phyloP scores from a whole-genome alignment of 2,888 invertebrate species.

The Drepanosiphum platanoidis region DNA sequence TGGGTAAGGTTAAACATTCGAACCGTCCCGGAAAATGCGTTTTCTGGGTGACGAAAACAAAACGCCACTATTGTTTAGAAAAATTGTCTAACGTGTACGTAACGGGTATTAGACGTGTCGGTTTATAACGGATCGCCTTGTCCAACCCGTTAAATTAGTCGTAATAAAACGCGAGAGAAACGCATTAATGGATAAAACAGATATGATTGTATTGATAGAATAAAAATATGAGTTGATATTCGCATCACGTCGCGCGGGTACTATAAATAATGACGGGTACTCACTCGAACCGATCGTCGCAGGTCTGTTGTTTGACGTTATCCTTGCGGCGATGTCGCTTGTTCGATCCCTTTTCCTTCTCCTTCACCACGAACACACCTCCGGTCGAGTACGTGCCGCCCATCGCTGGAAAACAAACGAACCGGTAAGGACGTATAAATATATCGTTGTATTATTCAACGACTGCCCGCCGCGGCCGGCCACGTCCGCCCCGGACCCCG shows the following conservation, averaged over 20 bases:
- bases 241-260: background rate
- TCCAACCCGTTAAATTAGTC: too few relatives aligned
- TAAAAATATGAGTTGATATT: background rate
- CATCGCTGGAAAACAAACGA: conserved; percentile 65
- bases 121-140: too few relatives aligned
- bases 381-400: conserved; percentile 68
- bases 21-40: too few relatives aligned
- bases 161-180: too few relatives aligned
- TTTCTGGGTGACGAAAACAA: too few relatives aligned
- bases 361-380: conserved; percentile 67
- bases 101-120: too few relatives aligned
- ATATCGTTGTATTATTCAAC: conserved; percentile 14
- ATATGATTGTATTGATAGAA: too few relatives aligned
- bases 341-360: conserved; percentile 55
- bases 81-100: too few relatives aligned
- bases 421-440: background rate
- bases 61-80: too few relatives aligned
- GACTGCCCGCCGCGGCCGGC: background rate
- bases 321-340: conserved; percentile 2
- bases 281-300: conserved; percentile 56
- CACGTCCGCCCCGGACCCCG: background rate
- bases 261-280: too few relatives aligned
- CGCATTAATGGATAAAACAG: too few relatives aligned
- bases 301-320: conserved; percentile 7
- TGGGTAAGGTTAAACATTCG: too few relatives aligned